phyloP scores from a whole-genome alignment of 2,113 vertebrate genomes.

The Neofelis nebulosa region DNA sequence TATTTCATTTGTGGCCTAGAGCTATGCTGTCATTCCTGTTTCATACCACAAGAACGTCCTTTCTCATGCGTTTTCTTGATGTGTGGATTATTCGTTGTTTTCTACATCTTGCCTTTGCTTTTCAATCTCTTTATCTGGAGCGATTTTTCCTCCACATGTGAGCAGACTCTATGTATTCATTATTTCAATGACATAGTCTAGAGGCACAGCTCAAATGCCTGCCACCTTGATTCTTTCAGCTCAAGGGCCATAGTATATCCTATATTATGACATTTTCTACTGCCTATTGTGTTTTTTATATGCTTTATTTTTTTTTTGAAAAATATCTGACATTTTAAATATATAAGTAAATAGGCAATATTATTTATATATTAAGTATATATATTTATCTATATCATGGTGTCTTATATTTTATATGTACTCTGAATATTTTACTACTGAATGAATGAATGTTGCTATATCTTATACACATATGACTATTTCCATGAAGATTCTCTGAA shows the following conservation, averaged over 20 bases:
- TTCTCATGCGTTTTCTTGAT: not conserved
- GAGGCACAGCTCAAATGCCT: not conserved
- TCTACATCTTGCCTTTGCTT: not conserved
- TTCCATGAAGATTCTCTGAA: not conserved
- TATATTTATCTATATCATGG: not conserved
- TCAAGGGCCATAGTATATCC: not conserved
- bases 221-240: not conserved
- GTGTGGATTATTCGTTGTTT: not conserved
- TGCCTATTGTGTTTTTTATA: not conserved
- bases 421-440: not conserved
- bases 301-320: not conserved
- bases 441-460: not conserved
- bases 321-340: not conserved
- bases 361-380: not conserved
- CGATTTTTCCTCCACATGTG: not conserved
- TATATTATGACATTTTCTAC: not conserved
- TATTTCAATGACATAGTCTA: not conserved
- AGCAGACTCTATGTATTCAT: not conserved
- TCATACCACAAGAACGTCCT: not conserved
- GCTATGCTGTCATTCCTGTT: not conserved
- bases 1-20: not conserved
- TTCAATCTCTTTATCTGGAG: not conserved
- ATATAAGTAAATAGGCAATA: not conserved
- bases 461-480: not conserved
- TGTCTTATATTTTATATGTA: not conserved